Base-by-base conservation (phyloP, 2,888 invertebrate genomes). In the Ommatoiulus sabulosus region DNA sequence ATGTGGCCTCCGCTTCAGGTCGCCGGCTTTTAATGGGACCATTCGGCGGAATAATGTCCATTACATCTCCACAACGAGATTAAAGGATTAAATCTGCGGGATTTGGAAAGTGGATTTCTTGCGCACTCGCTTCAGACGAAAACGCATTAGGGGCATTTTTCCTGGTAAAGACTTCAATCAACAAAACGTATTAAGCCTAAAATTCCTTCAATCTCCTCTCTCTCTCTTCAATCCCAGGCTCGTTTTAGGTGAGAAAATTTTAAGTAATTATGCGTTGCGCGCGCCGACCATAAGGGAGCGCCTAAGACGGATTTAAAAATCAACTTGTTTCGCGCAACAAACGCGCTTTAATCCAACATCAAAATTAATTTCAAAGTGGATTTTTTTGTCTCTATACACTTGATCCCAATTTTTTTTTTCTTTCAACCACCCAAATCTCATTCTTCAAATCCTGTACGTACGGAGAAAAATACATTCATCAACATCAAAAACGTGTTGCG, bases 61-160 rank as follows among this genome's bases (percentile, higher is more conserved):
- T 63, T 63, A 63, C 63, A 63, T 63, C 63, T 63, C 63, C 63
- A 63, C 63, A 63, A 63, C 63, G 63, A 63, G 63, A 63, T 63
- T 63, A 63, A 63, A 63, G 63, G 63, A 63, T 63, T 63, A 63
- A 63, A 63, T 63, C 63, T 63, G 35, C 63, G 17, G 63, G 63
- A 63, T 63, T 63, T 63, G 63, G 63, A 63, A 63, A 63, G 63
- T 63, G 63, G 63, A 63, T 63, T 63, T 63, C 63, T 63, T 63
- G 63, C 63, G 15, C 15, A n/a, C 63, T 15, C n/a, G 52, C 52
- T 63, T 63, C 63, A 63, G 63, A 63, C 63, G 63, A 63, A 63
- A 63, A 63, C 63, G 63, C 63, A 63, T 63, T 63, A 63, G 63
- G 35, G 63, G 63, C 63, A 63, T 63, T 63, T 63, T 63, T 63